Base-by-base conservation (phyloP, 2,888 invertebrate genomes). In the Euclidia mi region DNA sequence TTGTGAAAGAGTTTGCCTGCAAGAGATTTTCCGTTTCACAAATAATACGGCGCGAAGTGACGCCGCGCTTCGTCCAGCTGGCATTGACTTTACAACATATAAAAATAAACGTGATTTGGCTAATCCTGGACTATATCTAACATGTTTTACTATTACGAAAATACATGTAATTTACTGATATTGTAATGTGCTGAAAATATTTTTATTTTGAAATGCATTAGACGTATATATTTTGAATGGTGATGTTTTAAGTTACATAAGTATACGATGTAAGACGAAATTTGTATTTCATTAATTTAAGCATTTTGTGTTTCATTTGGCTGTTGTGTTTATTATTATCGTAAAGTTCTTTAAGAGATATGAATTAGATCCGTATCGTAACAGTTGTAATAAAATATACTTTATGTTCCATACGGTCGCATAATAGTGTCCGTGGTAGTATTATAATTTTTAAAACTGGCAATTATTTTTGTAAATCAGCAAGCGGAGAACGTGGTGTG, bases 81-180 rank as follows among this genome's bases (percentile, higher is more conserved):
- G 84, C 88, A 83, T 88, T 86, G 87, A 84, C 86, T 90, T 85
- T 86, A 84, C 73, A 79, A 77, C 82, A 56, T 76, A 81, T 84
- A 74, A 86, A 90, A 91, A 91, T 91, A 90, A 88, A 89, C 85
- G 68, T 78, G 83, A 85, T 84, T 86, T 84, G 79, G 82, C 81
- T 85, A 82, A 81, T 81, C 79, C 78, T 81, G 71, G 76, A 78
- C 67, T 73, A 67, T 71, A 76, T 77, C 68, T 76, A 74, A 79
- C 77, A 79, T 78, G 61, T 68, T 59, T 77, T 58, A 71, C 74
- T 79, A 69, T 81, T 81, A 74, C 77, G 71, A 71, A 74, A 76
- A 58, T 40, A 65, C 47, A 52, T 42, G 25, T 40, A 50, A 45
- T 28, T 43, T 29, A 49, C 18, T 29, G 0, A 18, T 32, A 15